phyloP scores from a whole-genome alignment of 2,113 vertebrate species.

The Vulpes vulpes region DNA sequence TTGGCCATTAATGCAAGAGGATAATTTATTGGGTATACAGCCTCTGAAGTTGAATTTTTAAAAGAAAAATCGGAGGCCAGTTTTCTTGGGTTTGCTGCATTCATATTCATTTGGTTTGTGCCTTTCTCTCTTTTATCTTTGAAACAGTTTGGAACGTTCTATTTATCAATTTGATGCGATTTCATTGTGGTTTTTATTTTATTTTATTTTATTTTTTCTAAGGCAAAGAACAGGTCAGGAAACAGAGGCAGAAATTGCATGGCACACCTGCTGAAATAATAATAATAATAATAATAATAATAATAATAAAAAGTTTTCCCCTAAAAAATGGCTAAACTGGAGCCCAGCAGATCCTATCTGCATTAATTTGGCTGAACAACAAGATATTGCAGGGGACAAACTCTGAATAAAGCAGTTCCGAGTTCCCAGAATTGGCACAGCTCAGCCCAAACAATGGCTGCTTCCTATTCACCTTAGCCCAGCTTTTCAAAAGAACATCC shows the following conservation, averaged over 20 bases:
- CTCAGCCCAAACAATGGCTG: slow-evolving; percentile 91
- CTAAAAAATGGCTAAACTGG: slow-evolving; percentile 79
- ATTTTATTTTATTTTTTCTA: neutral
- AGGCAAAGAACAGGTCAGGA: slow-evolving; percentile 78
- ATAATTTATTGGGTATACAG: slow-evolving; percentile 75
- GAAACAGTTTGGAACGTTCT: slow-evolving; percentile 71
- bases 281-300: slow-evolving; percentile 74
- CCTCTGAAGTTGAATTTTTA: slow-evolving; percentile 81
- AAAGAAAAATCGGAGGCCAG: slow-evolving; percentile 48
- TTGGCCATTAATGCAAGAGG: slow-evolving; percentile 85
- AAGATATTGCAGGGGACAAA: slow-evolving; percentile 86
- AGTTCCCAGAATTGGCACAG: slow-evolving; percentile 86
- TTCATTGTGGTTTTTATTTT: slow-evolving; percentile 41
- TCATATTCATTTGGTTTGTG: slow-evolving; percentile 75
- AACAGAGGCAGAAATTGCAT: slow-evolving; percentile 72
- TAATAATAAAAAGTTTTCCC: slow-evolving; percentile 68
- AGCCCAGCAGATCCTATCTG: slow-evolving; percentile 87
- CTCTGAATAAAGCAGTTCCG: slow-evolving; percentile 84
- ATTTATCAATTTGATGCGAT: slow-evolving; percentile 80
- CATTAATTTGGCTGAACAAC: slow-evolving; percentile 88
- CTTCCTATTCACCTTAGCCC: slow-evolving; percentile 90
- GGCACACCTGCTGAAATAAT: slow-evolving; percentile 85
- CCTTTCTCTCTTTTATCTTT: slow-evolving; percentile 75
- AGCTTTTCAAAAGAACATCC: slow-evolving; percentile 90
- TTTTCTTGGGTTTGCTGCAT: slow-evolving; percentile 58